Evolutionary conservation across 2,797 vertebrate genomes (phyloP), one percentile per base, ranked within the genome.

Genomic region (Pygocentrus nattereri): DNA sequence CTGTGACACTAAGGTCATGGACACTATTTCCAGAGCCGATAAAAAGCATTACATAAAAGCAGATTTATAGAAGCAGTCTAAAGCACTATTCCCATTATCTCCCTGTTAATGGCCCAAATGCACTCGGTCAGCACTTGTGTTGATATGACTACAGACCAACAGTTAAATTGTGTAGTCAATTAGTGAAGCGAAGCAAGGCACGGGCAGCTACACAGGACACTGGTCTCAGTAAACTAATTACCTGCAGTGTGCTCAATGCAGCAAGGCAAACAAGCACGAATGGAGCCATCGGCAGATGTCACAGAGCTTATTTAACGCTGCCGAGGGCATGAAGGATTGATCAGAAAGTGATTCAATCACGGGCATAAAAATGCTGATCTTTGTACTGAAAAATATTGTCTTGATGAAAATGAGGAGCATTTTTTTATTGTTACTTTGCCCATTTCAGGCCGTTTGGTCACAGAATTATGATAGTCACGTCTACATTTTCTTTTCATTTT

Each of bases 171-270:
- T 68, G 82, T 67, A 82, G 59, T 84, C 74, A 85, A 79, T 87
- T 89, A 85, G 83, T 68, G 81, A 84, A 89, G 68, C 72, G 50
- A 79, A 65, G 82, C 81, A 77, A 68, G 64, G 68, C 79, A 73
- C 77, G 38, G 68, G 78, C 62, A 70, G 79, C 44, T 84, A 80
- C 79, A 80, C 76, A 83, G 75, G 70, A 76, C 85, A 83, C 81
- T 83, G 69, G 76, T 82, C 86, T 88, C 61, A 11, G 81, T 88
- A 86, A 89, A 86, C 84, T 52, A 83, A 89, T 87, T 87, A 83
- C 78, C 64, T 76, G 49, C 72, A 84, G 62, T 77, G 74, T 34
- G 56, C 74, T 86, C 68, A 71, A 62, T 77, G 58, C 81, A 64
- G 62, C 74, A 38, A 77, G 77, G 49, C 79, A 85, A 89, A 89